Evolutionary conservation across 2,888 invertebrate species (phyloP), one percentile per base, ranked within the genome.

Genomic region (Carterocephalus palaemon): DNA sequence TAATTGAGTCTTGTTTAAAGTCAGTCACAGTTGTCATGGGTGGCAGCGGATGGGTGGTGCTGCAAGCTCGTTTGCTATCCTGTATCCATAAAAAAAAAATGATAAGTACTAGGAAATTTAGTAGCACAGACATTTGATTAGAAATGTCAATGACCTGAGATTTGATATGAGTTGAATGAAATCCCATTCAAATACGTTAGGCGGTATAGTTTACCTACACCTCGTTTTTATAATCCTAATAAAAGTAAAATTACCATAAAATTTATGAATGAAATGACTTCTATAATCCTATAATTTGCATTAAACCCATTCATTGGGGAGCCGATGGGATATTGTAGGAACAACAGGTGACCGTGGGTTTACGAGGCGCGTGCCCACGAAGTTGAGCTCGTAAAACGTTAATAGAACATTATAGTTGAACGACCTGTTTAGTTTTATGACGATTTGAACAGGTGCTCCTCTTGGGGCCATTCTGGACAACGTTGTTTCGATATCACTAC

Each of bases 281-380:
- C 19, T 19, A 75, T 69, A 70, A 67, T 61, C 58, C 69, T 75
- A 71, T 75, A 75, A 76, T 75, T 77, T 73, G 72, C 74, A 65
- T 78, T 78, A 78, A 71, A 62, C 66, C 64, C 69, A 66, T 61
- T 69, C 78, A 79, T 78, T 80, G 79, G 77, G 73, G 64, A 73
- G 74, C 71, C 75, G 78, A 76, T 77, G 79, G 60, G 67, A 67
- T 67, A 69, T 70, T 69, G 64, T 56, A 34, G 28, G 34, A 34
- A 74, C 80, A 81, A 81, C 84, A 84, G 83, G 83, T 84, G 84
- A 83, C 83, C 79, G 75, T 66, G 70, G 68, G 69, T 79, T 82
- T 83, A 83, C 77, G 79, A 76, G 61, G 68, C 78, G 71, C 75
- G 77, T 75, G 79, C 67, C 62, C 70, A 60, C 45, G 22, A n/a